Evolutionary conservation across 2,113 vertebrate genomes (phyloP).

Genomic region (Cinclus cinclus): DNA sequence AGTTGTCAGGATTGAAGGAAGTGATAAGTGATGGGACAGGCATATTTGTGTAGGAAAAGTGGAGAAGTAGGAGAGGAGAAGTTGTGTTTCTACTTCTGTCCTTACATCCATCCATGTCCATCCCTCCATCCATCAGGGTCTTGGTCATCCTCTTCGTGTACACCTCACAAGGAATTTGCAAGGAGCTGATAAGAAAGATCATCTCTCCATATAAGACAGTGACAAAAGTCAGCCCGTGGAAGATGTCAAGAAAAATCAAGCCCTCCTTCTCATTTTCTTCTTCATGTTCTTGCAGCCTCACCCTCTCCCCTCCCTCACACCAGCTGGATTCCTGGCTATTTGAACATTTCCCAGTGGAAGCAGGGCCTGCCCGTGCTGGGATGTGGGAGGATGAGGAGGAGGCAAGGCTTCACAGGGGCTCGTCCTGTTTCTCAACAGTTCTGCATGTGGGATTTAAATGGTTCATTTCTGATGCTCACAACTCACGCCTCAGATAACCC

Average conservation of each 20-base stretch:
- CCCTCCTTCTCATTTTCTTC: background rate
- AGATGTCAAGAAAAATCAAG: background rate
- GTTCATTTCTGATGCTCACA: background rate
- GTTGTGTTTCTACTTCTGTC: background rate
- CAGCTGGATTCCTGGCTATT: background rate
- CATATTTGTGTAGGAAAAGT: background rate
- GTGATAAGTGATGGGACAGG: background rate
- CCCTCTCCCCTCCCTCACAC: background rate
- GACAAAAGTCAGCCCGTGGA: background rate
- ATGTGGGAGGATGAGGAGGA: background rate
- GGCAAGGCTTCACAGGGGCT: background rate
- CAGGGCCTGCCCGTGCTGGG: accelerated
- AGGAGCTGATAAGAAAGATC: background rate
- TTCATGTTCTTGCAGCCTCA: background rate
- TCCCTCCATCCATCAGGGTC: background rate
- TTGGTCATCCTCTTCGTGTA: background rate
- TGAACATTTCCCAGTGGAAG: background rate
- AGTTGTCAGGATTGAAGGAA: conserved; percentile 2
- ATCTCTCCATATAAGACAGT: background rate
- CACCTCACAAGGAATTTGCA: background rate
- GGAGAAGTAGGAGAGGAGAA: background rate
- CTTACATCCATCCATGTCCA: background rate
- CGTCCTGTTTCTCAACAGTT: background rate
- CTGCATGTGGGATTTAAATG: background rate
- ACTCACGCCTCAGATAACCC: background rate